A percentile compares a stretch with the other conserved stretches of the same genome.
Conservation (phyloP, 1,140 invertebrate species). For the Matsumurasca onukii region DNA sequence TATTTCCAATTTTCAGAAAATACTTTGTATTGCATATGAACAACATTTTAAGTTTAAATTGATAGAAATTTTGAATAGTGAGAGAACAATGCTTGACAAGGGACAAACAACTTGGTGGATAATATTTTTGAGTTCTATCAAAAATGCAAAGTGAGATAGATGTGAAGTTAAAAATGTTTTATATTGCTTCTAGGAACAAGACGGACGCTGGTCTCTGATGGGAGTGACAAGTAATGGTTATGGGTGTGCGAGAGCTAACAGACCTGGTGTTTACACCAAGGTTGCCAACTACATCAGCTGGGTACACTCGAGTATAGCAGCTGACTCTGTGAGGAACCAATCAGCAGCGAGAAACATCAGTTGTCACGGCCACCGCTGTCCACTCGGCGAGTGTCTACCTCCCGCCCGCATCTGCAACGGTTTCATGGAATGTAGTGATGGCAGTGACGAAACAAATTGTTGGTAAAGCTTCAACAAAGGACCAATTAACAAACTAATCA, state of each 20-base stretch:
- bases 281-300: constrained; percentile 76
- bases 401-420: constrained; percentile 71
- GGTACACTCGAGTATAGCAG: constrained; percentile 52
- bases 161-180: too few species aligned
- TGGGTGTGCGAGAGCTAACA: constrained; percentile 77
- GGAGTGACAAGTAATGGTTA: constrained; percentile 87
- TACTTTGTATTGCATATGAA: too few species aligned
- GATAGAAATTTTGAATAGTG: too few species aligned
- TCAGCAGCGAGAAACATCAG: constrained; percentile 38
- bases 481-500: too few species aligned
- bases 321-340: constrained; percentile 20
- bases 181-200: too few species aligned
- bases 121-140: too few species aligned
- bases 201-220: constrained; percentile 60
- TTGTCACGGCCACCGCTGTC: constrained; percentile 70
- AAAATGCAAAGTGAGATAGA: too few species aligned
- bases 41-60: too few species aligned
- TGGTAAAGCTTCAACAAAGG: constrained; percentile 32
- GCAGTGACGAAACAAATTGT: constrained; percentile 64
- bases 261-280: constrained; percentile 87
- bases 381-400: constrained; percentile 71
- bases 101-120: too few species aligned
- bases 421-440: constrained; percentile 72
- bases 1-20: too few species aligned
- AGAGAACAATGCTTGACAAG: too few species aligned